Percentiles rank a stretch among this genome's conserved stretches.
phyloP scores from a whole-genome alignment of 2,113 vertebrate genomes.

The Pelusios castaneus region DNA sequence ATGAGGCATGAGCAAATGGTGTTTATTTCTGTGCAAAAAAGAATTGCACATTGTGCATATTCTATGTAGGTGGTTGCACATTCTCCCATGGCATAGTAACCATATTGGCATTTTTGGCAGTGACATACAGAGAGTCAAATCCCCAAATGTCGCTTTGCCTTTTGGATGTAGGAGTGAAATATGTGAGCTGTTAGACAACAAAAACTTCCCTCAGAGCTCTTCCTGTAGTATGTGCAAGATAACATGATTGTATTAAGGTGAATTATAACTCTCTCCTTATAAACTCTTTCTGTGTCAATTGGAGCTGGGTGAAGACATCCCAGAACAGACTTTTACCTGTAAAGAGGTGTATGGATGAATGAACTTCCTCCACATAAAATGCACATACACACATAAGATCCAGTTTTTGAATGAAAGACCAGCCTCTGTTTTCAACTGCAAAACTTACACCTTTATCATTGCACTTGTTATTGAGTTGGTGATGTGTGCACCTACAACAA shows the following conservation, averaged over 20 bases:
- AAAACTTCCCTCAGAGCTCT: neutral
- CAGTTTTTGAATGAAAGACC: neutral
- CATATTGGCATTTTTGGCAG: slow-evolving; percentile 51
- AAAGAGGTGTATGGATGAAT: neutral
- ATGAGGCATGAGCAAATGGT: slow-evolving; percentile 48
- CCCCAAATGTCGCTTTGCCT: neutral
- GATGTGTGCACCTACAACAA: neutral
- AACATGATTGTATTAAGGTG: neutral
- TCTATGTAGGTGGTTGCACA: slow-evolving; percentile 52
- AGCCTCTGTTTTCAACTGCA: neutral
- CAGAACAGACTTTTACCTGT: neutral
- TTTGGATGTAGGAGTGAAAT: neutral
- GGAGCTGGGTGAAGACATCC: neutral
- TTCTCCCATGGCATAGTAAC: slow-evolving; percentile 55
- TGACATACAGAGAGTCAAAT: slow-evolving; percentile 5
- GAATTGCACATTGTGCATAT: slow-evolving; percentile 54
- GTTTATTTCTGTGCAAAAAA: slow-evolving; percentile 74
- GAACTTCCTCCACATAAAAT: neutral
- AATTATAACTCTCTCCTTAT: neutral
- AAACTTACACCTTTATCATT: neutral
- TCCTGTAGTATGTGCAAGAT: neutral
- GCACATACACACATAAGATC: neutral
- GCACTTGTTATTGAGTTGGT: rapidly evolving
- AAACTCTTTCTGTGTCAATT: neutral
- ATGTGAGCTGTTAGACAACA: slow-evolving; percentile 38